Conservation (phyloP, 2,888 invertebrate genomes). For the Mimumesa dahlbomi region DNA sequence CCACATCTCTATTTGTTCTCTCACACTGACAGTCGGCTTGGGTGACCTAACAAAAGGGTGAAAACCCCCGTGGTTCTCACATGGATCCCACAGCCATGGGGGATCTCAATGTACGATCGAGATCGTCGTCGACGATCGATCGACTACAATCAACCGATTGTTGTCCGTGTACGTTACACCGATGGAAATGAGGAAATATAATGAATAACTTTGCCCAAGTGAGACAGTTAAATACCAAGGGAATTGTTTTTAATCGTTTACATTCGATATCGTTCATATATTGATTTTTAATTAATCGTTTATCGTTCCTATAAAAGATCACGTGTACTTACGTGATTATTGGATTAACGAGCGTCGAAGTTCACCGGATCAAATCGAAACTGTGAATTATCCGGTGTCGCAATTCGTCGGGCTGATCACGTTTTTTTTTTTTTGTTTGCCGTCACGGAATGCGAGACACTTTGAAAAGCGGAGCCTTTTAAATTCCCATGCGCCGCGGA, state of each 20-base stretch:
- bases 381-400: not conserved
- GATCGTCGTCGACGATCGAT: slow-evolving; percentile 34
- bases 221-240: no score
- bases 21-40: slow-evolving; percentile 58
- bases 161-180: no score
- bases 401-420: not conserved
- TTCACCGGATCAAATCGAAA: no score
- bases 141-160: not conserved
- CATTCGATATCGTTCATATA: no score
- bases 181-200: no score
- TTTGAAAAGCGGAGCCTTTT: slow-evolving; percentile 31
- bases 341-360: no score
- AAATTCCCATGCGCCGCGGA: slow-evolving; percentile 38
- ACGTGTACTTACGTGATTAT: no score
- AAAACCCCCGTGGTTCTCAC: slow-evolving; percentile 68
- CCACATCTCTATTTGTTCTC: slow-evolving; percentile 70
- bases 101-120: slow-evolving; percentile 36
- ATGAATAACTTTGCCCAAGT: no score
- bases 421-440: slow-evolving; percentile 64
- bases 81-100: slow-evolving; percentile 37
- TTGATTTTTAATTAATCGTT: no score
- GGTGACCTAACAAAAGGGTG: slow-evolving; percentile 71
- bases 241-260: no score
- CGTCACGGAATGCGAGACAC: slow-evolving; percentile 40
- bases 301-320: no score